Evolutionary conservation across 2,888 invertebrate species (phyloP).

Genomic region (Balanococcus diminutus): DNA sequence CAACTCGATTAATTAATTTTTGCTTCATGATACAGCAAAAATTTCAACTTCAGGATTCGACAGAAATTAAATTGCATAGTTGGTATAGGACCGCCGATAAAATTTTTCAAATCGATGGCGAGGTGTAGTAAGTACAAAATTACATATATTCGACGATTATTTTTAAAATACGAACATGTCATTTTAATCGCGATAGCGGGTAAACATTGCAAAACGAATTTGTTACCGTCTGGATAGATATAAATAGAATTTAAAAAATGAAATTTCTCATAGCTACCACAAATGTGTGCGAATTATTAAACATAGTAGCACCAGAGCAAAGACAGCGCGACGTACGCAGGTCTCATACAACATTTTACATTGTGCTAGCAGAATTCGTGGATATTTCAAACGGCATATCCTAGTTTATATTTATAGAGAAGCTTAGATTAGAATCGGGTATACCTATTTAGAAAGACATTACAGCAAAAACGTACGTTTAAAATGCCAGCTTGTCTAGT

Average conservation of each 20-base stretch:
- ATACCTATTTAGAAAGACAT: conserved; percentile 31
- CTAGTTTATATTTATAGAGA: conserved; percentile 39
- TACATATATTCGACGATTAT: background rate
- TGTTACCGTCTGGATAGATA: background rate
- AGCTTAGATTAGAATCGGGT: conserved; percentile 29
- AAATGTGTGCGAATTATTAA: background rate
- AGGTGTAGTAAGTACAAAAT: too few species aligned
- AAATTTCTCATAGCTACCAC: background rate
- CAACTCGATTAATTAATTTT: too few species aligned
- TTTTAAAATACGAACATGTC: background rate
- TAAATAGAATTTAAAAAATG: background rate
- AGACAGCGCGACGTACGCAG: background rate
- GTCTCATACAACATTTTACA: background rate
- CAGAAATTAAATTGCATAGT: too few species aligned
- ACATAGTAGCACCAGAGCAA: background rate
- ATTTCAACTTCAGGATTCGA: too few species aligned
- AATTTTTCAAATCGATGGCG: too few species aligned
- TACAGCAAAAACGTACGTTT: conserved; percentile 23
- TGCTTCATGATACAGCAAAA: too few species aligned
- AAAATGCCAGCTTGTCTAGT: conserved; percentile 26
- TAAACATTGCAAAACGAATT: background rate
- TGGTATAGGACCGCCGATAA: too few species aligned
- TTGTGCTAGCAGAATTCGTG: background rate
- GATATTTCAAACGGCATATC: background rate
- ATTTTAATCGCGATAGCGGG: background rate